These are phyloP conservation scores for Drosophila lini DNA, from an alignment of 1,140 invertebrate genomes.

Conservation along the genomic window DNA sequence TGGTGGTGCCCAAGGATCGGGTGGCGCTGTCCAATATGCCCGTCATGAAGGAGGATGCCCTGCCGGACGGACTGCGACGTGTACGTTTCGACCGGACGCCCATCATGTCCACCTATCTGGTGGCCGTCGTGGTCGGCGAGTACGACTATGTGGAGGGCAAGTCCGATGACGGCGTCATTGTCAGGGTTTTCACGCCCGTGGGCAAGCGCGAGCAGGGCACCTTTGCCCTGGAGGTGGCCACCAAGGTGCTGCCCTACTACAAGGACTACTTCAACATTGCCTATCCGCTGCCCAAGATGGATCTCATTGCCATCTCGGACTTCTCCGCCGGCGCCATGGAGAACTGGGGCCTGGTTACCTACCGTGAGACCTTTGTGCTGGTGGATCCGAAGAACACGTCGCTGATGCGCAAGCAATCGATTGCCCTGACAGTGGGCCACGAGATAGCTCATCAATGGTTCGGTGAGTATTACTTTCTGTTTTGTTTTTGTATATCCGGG, in stretches of 20 bases:
- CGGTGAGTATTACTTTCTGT: conserved; percentile 80
- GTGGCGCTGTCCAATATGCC: conserved; percentile 98
- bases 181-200: conserved; percentile 96
- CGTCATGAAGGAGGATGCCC: conserved; percentile 86
- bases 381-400: conserved; percentile 94
- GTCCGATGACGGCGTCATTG: conserved; percentile 91
- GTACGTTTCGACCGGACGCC: conserved; percentile 94
- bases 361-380: conserved; percentile 92
- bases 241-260: conserved; percentile 95
- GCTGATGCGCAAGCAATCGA: conserved; percentile 92
- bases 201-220: conserved; percentile 96
- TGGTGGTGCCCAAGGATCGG: conserved; percentile 91
- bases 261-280: conserved; percentile 97
- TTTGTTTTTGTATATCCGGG: background rate
- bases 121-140: conserved; percentile 96
- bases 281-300: conserved; percentile 98
- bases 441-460: conserved; percentile 97
- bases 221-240: conserved; percentile 95
- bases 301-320: conserved; percentile 97
- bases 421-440: conserved; percentile 94
- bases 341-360: conserved; percentile 94
- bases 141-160: conserved; percentile 96
- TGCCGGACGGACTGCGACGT: conserved; percentile 86
- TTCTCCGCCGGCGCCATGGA: conserved; percentile 98
- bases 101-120: conserved; percentile 98